These are phyloP conservation scores for Sebastes umbrosus DNA, from an alignment of 2,797 vertebrate genomes.

Conservation along the genomic window DNA sequence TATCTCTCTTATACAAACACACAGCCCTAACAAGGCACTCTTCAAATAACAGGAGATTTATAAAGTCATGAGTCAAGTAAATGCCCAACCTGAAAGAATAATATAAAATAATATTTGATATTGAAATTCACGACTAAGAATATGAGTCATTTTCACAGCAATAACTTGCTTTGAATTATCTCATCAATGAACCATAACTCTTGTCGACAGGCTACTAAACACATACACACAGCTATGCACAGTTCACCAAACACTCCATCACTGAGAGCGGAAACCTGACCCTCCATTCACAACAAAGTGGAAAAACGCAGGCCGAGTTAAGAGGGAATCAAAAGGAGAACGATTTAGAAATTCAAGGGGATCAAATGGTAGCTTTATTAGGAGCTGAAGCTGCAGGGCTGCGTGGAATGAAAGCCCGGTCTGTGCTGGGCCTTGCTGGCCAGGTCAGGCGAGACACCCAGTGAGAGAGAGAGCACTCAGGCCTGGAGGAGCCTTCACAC, in stretches of 20 bases:
- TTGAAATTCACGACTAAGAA: neutral
- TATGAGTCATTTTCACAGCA: neutral
- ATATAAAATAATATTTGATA: neutral
- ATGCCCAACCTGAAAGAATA: neutral
- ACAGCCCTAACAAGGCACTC: slow-evolving; percentile 15
- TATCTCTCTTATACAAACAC: neutral
- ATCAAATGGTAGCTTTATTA: slow-evolving; percentile 98
- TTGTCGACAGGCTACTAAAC: slow-evolving; percentile 26
- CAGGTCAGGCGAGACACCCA: slow-evolving; percentile 76
- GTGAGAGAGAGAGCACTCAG: slow-evolving; percentile 73
- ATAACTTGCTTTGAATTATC: slow-evolving; percentile 11
- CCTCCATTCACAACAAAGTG: slow-evolving; percentile 88
- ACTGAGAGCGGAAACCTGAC: slow-evolving; percentile 85
- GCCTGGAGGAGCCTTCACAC: slow-evolving; percentile 77
- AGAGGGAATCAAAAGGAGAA: slow-evolving; percentile 92
- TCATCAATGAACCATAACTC: slow-evolving; percentile 15
- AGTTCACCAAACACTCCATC: slow-evolving; percentile 82
- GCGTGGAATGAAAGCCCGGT: slow-evolving; percentile 91
- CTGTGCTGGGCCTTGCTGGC: slow-evolving; percentile 86
- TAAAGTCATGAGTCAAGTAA: neutral
- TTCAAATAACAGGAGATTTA: slow-evolving; percentile 24
- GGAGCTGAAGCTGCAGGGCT: slow-evolving; percentile 88
- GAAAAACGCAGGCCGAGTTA: slow-evolving; percentile 85
- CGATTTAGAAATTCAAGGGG: slow-evolving; percentile 92
- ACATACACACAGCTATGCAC: slow-evolving; percentile 22